A percentile compares a stretch with the other conserved stretches of the same genome.
These are phyloP conservation scores for Eriosoma lanigerum DNA, from an alignment of 1,140 invertebrate genomes.

Conservation along the genomic window DNA sequence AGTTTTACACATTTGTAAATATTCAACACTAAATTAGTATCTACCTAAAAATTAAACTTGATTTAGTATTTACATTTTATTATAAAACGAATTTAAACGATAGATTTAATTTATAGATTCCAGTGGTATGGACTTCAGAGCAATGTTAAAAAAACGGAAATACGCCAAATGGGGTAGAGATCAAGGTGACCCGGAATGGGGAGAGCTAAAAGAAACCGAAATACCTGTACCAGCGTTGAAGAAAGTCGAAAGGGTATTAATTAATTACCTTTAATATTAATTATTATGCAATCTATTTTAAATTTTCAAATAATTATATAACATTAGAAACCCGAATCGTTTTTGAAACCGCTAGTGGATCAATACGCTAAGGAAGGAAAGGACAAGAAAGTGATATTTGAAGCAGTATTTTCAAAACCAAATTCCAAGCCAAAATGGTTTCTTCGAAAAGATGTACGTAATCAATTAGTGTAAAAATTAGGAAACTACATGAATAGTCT, in stretches of 20 bases:
- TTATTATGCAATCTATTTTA: background rate
- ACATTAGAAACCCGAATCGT: constrained; percentile 90
- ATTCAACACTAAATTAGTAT: no score
- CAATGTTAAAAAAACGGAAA: constrained; percentile 95
- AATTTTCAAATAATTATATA: constrained; percentile 44
- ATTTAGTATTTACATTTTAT: no score
- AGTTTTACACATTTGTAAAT: no score
- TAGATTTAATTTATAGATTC: constrained; percentile 67
- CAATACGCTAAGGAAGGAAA: constrained; percentile 94
- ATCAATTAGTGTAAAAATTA: no score
- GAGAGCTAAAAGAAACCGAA: constrained; percentile 89
- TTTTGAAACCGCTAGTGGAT: constrained; percentile 92
- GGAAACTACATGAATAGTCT: no score
- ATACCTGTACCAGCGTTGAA: constrained; percentile 80
- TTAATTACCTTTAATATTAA: background rate
- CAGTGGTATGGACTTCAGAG: constrained; percentile 97
- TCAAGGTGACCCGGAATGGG: constrained; percentile 87
- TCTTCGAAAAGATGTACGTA: constrained; percentile 87
- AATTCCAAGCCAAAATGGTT: constrained; percentile 92
- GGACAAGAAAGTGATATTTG: constrained; percentile 90
- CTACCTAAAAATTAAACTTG: no score
- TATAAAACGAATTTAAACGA: background rate
- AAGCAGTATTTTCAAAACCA: constrained; percentile 85
- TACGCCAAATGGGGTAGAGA: constrained; percentile 91
- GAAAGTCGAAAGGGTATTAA: constrained; percentile 83